These are phyloP conservation scores for Rotaria sp. DNA, from an alignment of 2,888 invertebrate genomes.

Conservation along the genomic window DNA sequence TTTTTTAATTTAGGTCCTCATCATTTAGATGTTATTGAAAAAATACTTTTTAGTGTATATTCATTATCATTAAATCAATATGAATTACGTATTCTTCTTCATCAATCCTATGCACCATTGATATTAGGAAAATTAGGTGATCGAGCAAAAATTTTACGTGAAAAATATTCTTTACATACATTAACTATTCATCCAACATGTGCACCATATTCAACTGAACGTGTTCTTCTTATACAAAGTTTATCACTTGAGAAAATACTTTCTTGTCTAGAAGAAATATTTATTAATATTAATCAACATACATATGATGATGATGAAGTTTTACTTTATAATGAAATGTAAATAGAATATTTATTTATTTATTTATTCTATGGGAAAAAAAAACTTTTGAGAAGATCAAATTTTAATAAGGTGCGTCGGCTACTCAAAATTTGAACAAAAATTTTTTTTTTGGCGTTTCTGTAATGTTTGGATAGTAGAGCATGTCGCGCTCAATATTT, in stretches of 20 bases:
- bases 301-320: neutral
- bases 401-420: too few species aligned
- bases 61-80: neutral
- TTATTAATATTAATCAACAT: neutral
- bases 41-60: neutral
- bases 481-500: too few species aligned
- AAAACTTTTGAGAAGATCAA: too few species aligned
- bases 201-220: neutral
- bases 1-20: neutral
- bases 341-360: neutral
- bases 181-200: conserved; percentile 4
- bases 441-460: too few species aligned
- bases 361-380: too few species aligned
- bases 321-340: neutral
- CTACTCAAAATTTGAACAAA: too few species aligned
- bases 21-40: conserved; percentile 19
- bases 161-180: conserved; percentile 18
- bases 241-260: neutral
- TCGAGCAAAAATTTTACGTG: neutral
- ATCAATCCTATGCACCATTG: neutral
- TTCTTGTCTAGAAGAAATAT: neutral
- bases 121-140: conserved; percentile 24
- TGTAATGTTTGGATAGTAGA: too few species aligned
- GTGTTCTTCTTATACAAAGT: conserved; percentile 26
- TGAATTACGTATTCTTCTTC: neutral